Evolutionary conservation across 2,113 vertebrate species (phyloP).

Genomic region (Glaucomys volans): DNA sequence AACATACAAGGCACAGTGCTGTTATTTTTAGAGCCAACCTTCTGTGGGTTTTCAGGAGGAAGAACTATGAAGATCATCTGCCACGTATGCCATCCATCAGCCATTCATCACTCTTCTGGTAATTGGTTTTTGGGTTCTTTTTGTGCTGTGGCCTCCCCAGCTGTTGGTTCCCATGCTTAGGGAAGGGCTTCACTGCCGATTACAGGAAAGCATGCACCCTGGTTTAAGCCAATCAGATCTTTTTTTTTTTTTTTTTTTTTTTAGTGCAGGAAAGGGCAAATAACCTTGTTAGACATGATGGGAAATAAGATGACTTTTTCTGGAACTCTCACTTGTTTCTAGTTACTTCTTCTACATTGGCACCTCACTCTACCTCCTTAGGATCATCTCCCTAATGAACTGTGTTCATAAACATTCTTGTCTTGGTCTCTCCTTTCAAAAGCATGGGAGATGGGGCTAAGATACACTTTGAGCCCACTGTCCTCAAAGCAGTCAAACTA

Average conservation of each 20-base stretch:
- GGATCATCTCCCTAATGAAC: background rate
- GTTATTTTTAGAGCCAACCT: background rate
- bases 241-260: too few relatives aligned
- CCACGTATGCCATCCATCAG: background rate
- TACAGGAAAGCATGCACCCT: background rate
- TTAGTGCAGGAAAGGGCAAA: background rate
- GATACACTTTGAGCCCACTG: fast-evolving
- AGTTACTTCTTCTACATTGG: background rate
- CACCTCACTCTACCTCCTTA: background rate
- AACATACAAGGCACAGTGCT: background rate
- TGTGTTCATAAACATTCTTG: background rate
- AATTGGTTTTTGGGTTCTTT: background rate
- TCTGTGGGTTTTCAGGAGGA: background rate
- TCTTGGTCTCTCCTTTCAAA: background rate
- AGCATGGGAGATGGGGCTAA: background rate
- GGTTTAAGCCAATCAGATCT: background rate
- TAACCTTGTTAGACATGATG: background rate
- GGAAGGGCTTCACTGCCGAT: background rate
- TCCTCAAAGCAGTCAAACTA: background rate
- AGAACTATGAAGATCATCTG: background rate
- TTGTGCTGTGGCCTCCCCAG: too few relatives aligned
- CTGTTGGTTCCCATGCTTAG: background rate
- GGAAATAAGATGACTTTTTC: background rate
- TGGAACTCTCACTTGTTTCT: background rate
- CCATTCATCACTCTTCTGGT: background rate